Base-by-base conservation (phyloP, 2,113 vertebrate species). In the Chaetodon auriga region DNA sequence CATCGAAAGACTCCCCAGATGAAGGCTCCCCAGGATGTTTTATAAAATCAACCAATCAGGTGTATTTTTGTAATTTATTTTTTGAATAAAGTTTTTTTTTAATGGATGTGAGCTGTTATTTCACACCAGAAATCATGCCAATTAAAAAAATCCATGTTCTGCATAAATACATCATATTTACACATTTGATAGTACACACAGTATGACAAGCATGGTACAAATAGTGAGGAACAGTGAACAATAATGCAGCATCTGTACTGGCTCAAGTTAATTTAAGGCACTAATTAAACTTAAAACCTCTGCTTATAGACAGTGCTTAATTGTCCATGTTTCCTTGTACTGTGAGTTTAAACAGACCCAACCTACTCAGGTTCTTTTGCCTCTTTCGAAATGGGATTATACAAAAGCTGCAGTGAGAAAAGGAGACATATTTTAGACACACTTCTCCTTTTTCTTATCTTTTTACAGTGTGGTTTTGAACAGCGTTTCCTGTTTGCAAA, bases 1-100 rank as follows among this genome's bases (percentile, higher is more conserved):
- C 90, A 91, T 89, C 88, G 65, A 93, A 92, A 91, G 88, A 79
- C 80, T 93, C 87, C 87, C 88, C 92, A 61, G 68, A 92, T 68
- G 73, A 93, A 87, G 88, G 90, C 54, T 93, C 93, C 83, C 91
- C 94, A 78, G 75, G 91, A 80, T 93, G 74, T 92, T 93, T 86
- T 83, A 91, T n/a, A 88, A 0, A 0, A 82, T 57, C 0, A 30
- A 55, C 16, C 6, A 74, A 60, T 71, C 30, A 72, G 8, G 19
- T 78, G 5, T 80, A 30, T 61, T 71, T 81, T 65, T 48, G 45
- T 69, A 63, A 80, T 65, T 48, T 46, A 78, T 82, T 70, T 36
- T 73, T 68, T 66, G 21, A 81, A 87, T 89, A 68, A 86, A 89
- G 7, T 69, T 25, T 62, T 63, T 68, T 14, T 53, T 36, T 25